Evolutionary conservation across 2,113 vertebrate genomes (phyloP).

Genomic region (Sphyrna mokarran): DNA sequence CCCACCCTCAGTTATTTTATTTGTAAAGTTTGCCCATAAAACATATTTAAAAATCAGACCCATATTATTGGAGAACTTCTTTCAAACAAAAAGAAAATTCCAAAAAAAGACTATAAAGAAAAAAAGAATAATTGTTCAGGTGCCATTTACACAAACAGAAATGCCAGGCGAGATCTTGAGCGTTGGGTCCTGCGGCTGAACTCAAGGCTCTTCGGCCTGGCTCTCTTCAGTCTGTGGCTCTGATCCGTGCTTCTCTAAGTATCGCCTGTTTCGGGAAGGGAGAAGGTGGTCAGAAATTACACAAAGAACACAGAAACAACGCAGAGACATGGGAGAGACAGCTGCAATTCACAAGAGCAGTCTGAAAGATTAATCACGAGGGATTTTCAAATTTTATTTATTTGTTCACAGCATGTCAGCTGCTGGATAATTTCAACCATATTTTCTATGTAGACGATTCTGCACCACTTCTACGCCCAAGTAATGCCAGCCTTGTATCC

Average conservation of each 20-base stretch:
- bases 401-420: too few species aligned
- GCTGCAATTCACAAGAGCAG: neutral
- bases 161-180: neutral
- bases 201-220: neutral
- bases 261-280: neutral
- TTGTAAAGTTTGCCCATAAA: constrained; percentile 22
- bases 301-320: neutral
- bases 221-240: neutral
- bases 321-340: neutral
- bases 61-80: neutral
- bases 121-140: neutral
- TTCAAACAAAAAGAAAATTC: constrained; percentile 12
- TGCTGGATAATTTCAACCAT: neutral
- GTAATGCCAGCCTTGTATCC: neutral
- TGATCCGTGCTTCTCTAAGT: constrained; percentile 1
- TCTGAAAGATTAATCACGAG: neutral
- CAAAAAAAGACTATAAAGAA: neutral
- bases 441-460: neutral
- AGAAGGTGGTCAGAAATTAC: neutral
- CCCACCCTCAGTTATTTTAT: neutral
- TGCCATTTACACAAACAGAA: neutral
- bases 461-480: neutral
- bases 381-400: too few species aligned
- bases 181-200: neutral
- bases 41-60: constrained; percentile 34